Evolutionary conservation across 2,888 invertebrate species (phyloP).

Genomic region (Parnassius smintheus): DNA sequence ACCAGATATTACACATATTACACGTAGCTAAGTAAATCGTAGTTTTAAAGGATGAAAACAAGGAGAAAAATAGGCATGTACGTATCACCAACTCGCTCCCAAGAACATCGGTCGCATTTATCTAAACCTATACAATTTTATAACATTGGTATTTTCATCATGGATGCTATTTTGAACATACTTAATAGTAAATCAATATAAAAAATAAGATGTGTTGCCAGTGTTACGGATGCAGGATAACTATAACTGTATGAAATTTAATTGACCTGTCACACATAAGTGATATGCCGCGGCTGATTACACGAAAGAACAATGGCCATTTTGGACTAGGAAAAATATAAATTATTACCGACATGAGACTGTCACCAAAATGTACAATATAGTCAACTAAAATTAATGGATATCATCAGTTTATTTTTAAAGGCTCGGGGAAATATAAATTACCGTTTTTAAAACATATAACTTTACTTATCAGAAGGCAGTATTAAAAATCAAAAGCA

Average conservation of each 20-base stretch:
- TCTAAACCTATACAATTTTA: slow-evolving; percentile 67
- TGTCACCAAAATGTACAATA: no score
- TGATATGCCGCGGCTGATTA: slow-evolving; percentile 60
- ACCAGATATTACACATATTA: not conserved
- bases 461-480: no score
- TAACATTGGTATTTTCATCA: slow-evolving; percentile 64
- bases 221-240: slow-evolving; percentile 43
- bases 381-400: no score
- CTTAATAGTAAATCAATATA: slow-evolving; percentile 61
- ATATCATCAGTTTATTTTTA: no score
- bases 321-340: no score
- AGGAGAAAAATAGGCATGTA: slow-evolving; percentile 54
- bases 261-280: slow-evolving; percentile 70
- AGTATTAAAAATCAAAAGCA: no score
- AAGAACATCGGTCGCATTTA: slow-evolving; percentile 53
- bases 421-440: no score
- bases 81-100: slow-evolving; percentile 47
- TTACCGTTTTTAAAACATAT: no score
- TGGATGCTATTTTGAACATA: slow-evolving; percentile 45
- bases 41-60: not conserved
- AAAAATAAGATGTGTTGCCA: slow-evolving; percentile 62
- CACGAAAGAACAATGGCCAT: not conserved
- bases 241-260: slow-evolving; percentile 42
- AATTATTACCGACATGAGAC: no score
- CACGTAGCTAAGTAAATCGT: not conserved